Conservation (phyloP, 2,113 vertebrate genomes). For the Perca schrenkii region DNA sequence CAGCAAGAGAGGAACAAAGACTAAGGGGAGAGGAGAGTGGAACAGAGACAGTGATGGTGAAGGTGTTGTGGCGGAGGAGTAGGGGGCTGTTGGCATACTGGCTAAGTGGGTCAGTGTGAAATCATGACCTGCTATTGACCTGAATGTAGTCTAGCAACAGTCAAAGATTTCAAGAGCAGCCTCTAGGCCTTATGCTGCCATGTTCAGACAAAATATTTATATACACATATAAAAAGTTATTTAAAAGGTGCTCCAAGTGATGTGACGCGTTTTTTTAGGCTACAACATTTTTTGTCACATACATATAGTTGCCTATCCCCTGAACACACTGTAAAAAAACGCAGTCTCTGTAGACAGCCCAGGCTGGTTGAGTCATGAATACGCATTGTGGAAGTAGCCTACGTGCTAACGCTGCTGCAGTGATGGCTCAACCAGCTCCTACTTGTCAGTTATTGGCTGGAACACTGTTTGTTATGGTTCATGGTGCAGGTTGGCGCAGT, state of each 20-base stretch:
- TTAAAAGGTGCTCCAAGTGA: not conserved
- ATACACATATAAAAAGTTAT: not conserved
- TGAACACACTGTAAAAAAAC: too few relatives aligned
- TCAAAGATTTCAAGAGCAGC: slow-evolving; percentile 14
- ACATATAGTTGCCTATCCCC: too few relatives aligned
- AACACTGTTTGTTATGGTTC: too few relatives aligned
- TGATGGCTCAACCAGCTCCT: too few relatives aligned
- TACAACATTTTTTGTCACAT: too few relatives aligned
- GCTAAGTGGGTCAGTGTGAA: slow-evolving; percentile 43
- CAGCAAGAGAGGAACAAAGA: slow-evolving; percentile 29
- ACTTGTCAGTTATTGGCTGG: too few relatives aligned
- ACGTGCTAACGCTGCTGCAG: too few relatives aligned
- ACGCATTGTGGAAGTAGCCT: too few relatives aligned
- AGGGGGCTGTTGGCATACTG: slow-evolving; percentile 12
- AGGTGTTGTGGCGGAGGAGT: not conserved
- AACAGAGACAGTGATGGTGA: slow-evolving; percentile 14
- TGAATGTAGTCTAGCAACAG: slow-evolving; percentile 32
- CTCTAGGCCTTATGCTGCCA: not conserved
- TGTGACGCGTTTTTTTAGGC: too few relatives aligned
- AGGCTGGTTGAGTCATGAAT: too few relatives aligned
- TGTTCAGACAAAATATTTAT: not conserved
- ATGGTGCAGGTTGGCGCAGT: too few relatives aligned
- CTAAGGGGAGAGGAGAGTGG: slow-evolving; percentile 18
- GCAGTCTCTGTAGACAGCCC: too few relatives aligned
- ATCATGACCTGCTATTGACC: slow-evolving; percentile 58